phyloP scores from a whole-genome alignment of 2,888 invertebrate species.

The Pharmacophagus antenor region DNA sequence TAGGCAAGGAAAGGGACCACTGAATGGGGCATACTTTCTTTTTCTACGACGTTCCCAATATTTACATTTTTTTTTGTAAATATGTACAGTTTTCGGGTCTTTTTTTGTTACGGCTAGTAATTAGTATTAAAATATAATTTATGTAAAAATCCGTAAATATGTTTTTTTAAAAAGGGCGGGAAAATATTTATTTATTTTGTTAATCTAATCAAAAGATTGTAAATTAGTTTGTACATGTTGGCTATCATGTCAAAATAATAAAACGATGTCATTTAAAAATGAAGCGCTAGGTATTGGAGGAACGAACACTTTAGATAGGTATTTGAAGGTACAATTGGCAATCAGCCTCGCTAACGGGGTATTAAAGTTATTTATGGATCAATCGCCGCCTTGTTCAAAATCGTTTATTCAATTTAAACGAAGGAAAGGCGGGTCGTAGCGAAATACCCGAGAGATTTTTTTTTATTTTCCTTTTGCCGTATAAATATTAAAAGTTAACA shows the following conservation, averaged over 20 bases:
- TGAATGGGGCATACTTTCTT: no score
- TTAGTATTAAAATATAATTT: no score
- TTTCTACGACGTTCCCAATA: no score
- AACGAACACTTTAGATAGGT: constrained; percentile 23
- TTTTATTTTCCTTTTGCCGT: neutral
- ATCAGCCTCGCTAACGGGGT: constrained; percentile 24
- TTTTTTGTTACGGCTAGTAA: no score
- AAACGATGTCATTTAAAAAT: constrained; percentile 15
- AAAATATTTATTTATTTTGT: no score
- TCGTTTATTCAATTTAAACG: constrained; percentile 28
- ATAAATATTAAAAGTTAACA: neutral
- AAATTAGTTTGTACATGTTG: neutral
- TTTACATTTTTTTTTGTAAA: no score
- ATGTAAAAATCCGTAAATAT: no score
- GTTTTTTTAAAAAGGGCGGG: no score
- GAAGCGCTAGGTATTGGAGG: constrained; percentile 2
- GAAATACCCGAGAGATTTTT: neutral
- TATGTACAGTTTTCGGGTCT: no score
- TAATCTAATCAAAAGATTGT: neutral
- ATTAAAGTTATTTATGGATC: constrained; percentile 31
- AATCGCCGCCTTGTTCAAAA: constrained; percentile 27
- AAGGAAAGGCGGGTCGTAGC: neutral
- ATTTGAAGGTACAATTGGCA: constrained; percentile 31
- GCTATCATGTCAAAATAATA: neutral
- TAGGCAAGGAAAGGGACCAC: no score